Evolutionary conservation across 2,113 vertebrate genomes (phyloP), one percentile per base, ranked within the genome.

Genomic region (Cygnus atratus): DNA sequence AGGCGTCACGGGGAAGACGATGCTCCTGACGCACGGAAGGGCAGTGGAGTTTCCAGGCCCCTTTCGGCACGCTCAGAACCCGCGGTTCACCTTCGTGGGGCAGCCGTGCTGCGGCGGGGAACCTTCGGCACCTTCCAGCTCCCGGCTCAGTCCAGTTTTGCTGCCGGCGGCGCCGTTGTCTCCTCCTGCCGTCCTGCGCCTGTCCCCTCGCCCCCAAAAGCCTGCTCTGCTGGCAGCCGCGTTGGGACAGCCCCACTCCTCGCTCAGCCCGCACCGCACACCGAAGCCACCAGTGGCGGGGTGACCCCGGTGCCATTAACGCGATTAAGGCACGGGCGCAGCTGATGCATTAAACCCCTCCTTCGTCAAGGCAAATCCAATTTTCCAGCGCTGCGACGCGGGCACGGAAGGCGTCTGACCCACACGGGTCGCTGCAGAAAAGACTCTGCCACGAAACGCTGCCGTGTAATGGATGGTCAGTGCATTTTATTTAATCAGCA

Each of bases 401-500:
- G 50, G 50, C 50, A 52, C 24, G 24, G 50, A 52, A 52, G 35
- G 41, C 21, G 55, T 71, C 37, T 37, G 55, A 37, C 52, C 26
- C 46, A 15, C 61, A 59, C 10, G 10, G 11, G 44, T 26, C 39
- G 75, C 16, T 78, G 50, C 50, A 95, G 91, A 37, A 93, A 96
- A 52, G 88, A 95, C 70, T 63, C 87, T 3, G 46, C 92, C 88
- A 88, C 85, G 61, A 85, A 8, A 29, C 59, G 72, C 70, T 92
- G 92, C 93, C 74, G 52, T 79, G 96, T 96, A 92, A 97, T 98
- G 98, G 99, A 99, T 98, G 98, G 98, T 99, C 99, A 98, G 99
- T 99, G 99, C 99, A 98, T 99, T 99, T 99, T 99, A 99, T 99
- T 99, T 98, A 96, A 97, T 98, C 98, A 99, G 99, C 99, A 99